Evolutionary conservation across 2,888 invertebrate species (phyloP), one percentile per base, ranked within the genome.

Genomic region (Myopa testacea): DNA sequence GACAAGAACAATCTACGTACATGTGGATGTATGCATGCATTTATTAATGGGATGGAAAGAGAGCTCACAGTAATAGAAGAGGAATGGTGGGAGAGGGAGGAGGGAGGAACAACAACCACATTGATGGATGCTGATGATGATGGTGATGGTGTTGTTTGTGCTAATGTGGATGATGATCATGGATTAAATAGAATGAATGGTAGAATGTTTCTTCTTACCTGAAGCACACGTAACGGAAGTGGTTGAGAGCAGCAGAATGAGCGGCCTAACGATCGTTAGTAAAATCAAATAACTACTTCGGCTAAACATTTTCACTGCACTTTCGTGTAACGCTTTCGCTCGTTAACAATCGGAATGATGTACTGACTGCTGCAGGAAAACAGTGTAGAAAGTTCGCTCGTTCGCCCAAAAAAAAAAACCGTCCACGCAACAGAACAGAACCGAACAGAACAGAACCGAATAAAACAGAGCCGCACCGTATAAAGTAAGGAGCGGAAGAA

Each of bases 291-390:
- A 77, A 76, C 78, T 80, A 78, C 62, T 79, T 80, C 74, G 75
- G 76, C 63, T 37, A 76, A 81, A 75, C 85, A 85, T 86, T 85
- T 86, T 85, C 83, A 85, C 84, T 85, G 84, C 85, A 84, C 84
- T 85, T 86, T 87, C 84, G 81, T 83, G 77, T 79, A 85, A 84
- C 86, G 88, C 88, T 87, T 87, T 87, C 88, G 87, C 87, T 86
- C 84, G 86, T 87, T 86, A 87, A 85, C 85, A 86, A 86, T 85
- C 85, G 85, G 86, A 86, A 83, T 58, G 60, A 75, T 45, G 69
- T 78, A 78, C 73, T 74, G 70, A 45, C 75, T 78, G 80, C 70
- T 68, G 71, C 60, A 78, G 77, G 72, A 71, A 81, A 80, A 78
- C 78, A 63, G 71, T 67, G 67, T 78, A 80, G 80, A 80, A 81